Percentiles rank a stretch among this genome's conserved stretches.
Evolutionary conservation across 2,113 vertebrate genomes (phyloP).

Genomic region (Gallinago undulata): DNA sequence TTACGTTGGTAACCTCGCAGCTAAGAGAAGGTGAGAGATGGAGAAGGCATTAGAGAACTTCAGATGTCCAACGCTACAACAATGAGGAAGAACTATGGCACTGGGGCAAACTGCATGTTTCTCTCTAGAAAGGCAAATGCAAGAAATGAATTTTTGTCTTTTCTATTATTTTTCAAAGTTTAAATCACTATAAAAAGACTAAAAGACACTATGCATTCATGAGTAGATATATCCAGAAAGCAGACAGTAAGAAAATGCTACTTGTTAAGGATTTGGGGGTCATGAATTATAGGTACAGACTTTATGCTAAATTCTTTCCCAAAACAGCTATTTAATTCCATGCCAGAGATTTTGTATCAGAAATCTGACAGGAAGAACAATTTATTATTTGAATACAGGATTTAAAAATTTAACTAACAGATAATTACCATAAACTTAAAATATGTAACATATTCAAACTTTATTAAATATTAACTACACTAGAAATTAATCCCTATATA

Average conservation of each 20-base stretch:
- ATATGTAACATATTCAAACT: background rate
- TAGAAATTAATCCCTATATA: background rate
- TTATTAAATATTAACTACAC: background rate
- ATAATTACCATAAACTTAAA: background rate
- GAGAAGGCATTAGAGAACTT: background rate
- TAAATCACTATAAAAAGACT: background rate
- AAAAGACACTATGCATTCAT: background rate
- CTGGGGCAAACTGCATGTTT: background rate
- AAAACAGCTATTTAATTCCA: background rate
- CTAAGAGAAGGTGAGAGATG: background rate
- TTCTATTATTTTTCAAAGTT: background rate
- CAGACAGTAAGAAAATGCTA: background rate
- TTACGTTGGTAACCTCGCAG: accelerated
- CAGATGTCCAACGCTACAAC: background rate
- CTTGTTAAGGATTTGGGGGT: background rate
- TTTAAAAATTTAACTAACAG: background rate
- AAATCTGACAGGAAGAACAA: background rate
- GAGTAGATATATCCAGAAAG: background rate
- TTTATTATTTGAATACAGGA: background rate
- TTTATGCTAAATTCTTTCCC: background rate
- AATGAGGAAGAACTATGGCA: background rate
- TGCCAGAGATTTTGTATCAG: background rate
- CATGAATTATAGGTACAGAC: background rate
- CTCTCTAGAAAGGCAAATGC: background rate
- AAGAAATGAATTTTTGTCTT: background rate